Evolutionary conservation across 1,140 invertebrate species (phyloP), one percentile per base, ranked within the genome.

Genomic region (Dendrolimus kikuchii): DNA sequence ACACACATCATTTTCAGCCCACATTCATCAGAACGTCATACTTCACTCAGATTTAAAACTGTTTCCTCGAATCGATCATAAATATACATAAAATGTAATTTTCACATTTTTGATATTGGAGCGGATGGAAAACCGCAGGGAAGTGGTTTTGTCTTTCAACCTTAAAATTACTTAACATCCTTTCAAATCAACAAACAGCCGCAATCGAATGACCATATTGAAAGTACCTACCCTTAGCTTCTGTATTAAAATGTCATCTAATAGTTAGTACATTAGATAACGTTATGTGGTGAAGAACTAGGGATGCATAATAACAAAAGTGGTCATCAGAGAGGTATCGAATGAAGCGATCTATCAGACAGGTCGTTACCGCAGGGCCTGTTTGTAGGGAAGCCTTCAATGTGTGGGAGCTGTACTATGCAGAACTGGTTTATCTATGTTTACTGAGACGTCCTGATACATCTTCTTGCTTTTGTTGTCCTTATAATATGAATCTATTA

Each of bases 271-370:
- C 23, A 23, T 23, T 23, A 23, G 23, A 23, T 23, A 23, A 23
- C 23, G 23, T 23, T 23, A 23, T 58, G 42, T 53, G 40, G 51
- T 46, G 39, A 49, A 8, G 41, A 39, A 72, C 64, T 63, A 69
- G 69, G 62, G 47, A 46, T 59, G 56, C 59, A 67, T 68, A 55
- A 65, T 61, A 59, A 51, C 57, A 47, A 59, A 61, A 60, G 66
- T 66, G 59, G 62, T 61, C 52, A 66, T 62, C 53, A 49, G 54
- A n/a, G 60, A 71, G 73, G 74, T 81, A 80, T 84, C 78, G 58
- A 68, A 81, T 84, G 76, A 81, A 81, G 75, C 73, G 73, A 78
- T 74, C 71, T 77, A 75, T 78, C 71, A 69, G 63, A 49, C 63
- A 55, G 63, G 59, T 66, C 63, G 69, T 70, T 68, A 82, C 79